A percentile compares a stretch with the other conserved stretches of the same genome.
Conservation (phyloP, 2,797 vertebrate species). For the Ctenopoma multispine region DNA sequence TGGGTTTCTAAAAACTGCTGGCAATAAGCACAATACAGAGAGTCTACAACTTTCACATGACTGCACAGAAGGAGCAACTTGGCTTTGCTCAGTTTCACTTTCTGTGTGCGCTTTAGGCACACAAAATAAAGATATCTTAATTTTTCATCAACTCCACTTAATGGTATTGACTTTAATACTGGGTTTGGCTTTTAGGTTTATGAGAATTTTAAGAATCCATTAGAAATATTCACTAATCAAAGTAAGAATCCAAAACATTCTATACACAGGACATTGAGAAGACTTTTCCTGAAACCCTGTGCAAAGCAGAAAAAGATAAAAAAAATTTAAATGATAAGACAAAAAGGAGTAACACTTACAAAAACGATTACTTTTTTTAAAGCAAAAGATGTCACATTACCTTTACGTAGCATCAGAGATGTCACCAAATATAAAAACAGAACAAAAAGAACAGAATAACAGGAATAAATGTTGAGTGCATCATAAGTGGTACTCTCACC, state of each 20-base stretch:
- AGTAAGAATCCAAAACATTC: neutral
- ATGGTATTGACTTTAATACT: neutral
- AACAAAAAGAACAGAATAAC: neutral
- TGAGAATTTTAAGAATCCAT: neutral
- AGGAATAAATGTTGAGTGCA: too few species aligned
- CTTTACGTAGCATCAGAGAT: neutral
- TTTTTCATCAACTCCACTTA: neutral
- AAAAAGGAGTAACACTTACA: neutral
- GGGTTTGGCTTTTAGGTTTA: neutral
- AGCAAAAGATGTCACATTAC: neutral
- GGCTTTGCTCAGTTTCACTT: neutral
- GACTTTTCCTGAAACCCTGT: too few species aligned
- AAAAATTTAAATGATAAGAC: neutral
- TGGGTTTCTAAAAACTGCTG: conserved; percentile 33
- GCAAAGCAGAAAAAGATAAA: neutral
- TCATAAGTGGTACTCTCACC: conserved; percentile 56
- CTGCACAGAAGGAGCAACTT: conserved; percentile 14
- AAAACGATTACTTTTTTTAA: neutral
- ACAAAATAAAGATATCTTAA: neutral
- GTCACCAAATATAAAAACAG: neutral
- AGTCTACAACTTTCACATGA: conserved; percentile 24
- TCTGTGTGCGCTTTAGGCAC: conserved; percentile 1
- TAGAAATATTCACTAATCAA: neutral
- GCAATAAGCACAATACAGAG: conserved; percentile 14
- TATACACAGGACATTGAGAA: neutral